phyloP scores from a whole-genome alignment of 2,888 invertebrate species.

The Tillus elongatus region DNA sequence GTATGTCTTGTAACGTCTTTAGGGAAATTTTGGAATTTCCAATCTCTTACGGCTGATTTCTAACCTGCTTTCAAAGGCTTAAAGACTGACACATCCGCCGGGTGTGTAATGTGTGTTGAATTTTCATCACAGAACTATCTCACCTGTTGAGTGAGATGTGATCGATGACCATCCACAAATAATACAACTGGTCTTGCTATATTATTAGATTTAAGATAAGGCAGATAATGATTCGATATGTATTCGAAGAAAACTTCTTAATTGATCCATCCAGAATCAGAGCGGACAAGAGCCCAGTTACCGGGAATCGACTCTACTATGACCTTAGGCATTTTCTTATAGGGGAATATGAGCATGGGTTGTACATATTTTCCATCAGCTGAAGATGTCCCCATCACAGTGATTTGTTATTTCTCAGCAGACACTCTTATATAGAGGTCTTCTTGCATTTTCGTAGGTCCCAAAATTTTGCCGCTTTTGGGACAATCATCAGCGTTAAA shows the following conservation, averaged over 20 bases:
- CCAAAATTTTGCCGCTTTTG: slow-evolving; percentile 7
- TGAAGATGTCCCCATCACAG: slow-evolving; percentile 4
- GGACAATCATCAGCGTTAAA: slow-evolving; percentile 6
- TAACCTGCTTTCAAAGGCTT: too few species aligned
- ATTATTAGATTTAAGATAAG: too few species aligned
- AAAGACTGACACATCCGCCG: too few species aligned
- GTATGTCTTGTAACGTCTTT: too few species aligned
- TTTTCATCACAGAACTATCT: too few species aligned
- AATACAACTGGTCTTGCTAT: too few species aligned
- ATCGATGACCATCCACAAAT: too few species aligned
- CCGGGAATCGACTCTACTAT: slow-evolving; percentile 1
- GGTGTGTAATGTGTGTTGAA: too few species aligned
- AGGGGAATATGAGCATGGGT: background rate
- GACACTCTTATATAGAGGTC: slow-evolving; percentile 2
- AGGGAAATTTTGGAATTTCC: too few species aligned
- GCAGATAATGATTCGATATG: too few species aligned
- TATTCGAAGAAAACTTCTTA: background rate
- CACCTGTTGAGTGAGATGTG: too few species aligned
- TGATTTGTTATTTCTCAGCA: slow-evolving; percentile 1
- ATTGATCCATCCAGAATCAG: slow-evolving; percentile 6
- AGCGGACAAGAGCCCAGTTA: slow-evolving; percentile 2
- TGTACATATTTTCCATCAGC: slow-evolving; percentile 1
- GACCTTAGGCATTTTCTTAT: slow-evolving; percentile 2
- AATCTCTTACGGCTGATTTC: too few species aligned
- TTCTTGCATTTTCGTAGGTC: slow-evolving; percentile 2